Conservation (phyloP, 2,797 vertebrate species). For the Amazona finschi region DNA sequence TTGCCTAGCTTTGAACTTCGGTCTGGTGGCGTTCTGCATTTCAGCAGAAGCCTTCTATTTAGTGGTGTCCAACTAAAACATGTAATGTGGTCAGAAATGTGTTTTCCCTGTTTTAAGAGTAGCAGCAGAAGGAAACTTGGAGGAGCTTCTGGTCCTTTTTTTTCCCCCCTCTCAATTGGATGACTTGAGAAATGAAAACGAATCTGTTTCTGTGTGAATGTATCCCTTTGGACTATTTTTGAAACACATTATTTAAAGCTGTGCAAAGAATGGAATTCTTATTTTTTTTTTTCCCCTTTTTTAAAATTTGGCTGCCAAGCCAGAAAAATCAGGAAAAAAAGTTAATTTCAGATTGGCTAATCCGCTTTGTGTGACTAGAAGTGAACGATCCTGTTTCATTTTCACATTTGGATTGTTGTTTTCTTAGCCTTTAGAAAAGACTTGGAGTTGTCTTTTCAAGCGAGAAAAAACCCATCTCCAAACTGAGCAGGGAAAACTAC, state of each 20-base stretch:
- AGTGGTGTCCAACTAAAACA: conserved; percentile 68
- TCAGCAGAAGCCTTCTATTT: conserved; percentile 37
- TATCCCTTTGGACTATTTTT: conserved; percentile 30
- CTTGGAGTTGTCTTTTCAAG: not conserved
- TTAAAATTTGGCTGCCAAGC: not conserved
- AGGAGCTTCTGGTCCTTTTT: conserved; percentile 53
- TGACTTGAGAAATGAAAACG: conserved; percentile 28
- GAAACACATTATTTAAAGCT: conserved; percentile 28
- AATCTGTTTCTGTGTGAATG: conserved; percentile 41
- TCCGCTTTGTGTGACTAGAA: not conserved
- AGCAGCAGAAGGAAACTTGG: conserved; percentile 55
- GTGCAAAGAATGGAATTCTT: not conserved
- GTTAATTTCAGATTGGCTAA: not conserved
- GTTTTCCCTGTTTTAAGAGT: conserved; percentile 54
- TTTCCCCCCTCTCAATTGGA: not conserved
- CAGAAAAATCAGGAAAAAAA: not conserved
- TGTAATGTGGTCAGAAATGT: conserved; percentile 68
- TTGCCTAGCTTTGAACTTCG: conserved; percentile 5
- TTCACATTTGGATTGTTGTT: not conserved
- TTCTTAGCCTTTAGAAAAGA: not conserved
- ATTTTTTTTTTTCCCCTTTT: not conserved
- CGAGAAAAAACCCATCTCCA: not conserved
- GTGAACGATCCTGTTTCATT: not conserved
- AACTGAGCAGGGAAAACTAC: not conserved
- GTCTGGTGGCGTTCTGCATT: not conserved